phyloP scores from a whole-genome alignment of 2,888 invertebrate genomes.

The Thecocarcelia acutangulata region DNA sequence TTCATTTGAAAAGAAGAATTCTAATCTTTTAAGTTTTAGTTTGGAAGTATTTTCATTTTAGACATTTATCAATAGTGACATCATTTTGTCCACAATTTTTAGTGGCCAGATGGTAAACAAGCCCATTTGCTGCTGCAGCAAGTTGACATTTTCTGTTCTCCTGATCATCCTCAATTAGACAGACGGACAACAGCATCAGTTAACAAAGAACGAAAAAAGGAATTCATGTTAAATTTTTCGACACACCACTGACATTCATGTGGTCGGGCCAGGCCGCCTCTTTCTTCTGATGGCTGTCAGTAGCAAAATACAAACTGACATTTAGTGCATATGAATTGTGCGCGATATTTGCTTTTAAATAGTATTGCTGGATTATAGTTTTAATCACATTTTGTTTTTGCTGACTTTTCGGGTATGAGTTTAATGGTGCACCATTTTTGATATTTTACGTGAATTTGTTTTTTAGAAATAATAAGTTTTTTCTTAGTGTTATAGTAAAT shows the following conservation, averaged over 20 bases:
- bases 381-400: no score
- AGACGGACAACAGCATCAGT: constrained; percentile 11
- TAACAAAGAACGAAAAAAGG: neutral
- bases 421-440: no score
- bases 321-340: neutral
- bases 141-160: neutral
- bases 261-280: neutral
- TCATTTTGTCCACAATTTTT: constrained; percentile 1
- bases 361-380: no score
- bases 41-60: neutral
- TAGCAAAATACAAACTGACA: neutral
- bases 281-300: neutral
- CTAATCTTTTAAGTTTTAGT: neutral
- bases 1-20: neutral
- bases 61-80: constrained; percentile 18
- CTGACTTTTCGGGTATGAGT: no score
- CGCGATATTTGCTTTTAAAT: no score
- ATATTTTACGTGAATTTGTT: no score
- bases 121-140: neutral
- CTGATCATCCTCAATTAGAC: constrained; percentile 22
- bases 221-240: constrained; percentile 14
- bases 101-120: constrained; percentile 28
- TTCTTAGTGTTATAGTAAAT: no score
- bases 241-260: constrained; percentile 44
- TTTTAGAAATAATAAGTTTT: no score